Conservation (phyloP, 2,113 vertebrate species). For the Phrynosoma platyrhinos region DNA sequence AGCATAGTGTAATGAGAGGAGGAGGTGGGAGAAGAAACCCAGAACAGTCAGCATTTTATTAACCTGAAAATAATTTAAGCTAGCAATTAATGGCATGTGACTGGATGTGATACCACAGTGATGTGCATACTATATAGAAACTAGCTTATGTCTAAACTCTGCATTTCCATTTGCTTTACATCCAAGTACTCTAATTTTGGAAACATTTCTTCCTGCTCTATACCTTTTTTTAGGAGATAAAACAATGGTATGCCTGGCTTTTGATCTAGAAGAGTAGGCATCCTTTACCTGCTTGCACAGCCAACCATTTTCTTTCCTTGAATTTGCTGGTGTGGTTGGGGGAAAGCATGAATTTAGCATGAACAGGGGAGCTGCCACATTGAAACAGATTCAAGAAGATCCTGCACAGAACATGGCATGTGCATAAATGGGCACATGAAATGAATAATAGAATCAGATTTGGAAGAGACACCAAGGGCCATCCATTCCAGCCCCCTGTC, state of each 20-base stretch:
- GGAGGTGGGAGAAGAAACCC: slow-evolving; percentile 4
- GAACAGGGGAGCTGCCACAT: not conserved
- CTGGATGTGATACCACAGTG: slow-evolving; percentile 24
- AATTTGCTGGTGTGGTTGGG: not conserved
- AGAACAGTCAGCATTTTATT: slow-evolving; percentile 20
- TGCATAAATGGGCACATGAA: not conserved
- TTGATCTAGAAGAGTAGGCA: not conserved
- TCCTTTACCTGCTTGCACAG: not conserved
- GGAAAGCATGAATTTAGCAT: not conserved
- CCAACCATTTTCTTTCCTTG: not conserved
- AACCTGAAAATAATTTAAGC: slow-evolving; percentile 26
- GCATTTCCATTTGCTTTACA: slow-evolving; percentile 15
- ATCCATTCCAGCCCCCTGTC: too few species aligned
- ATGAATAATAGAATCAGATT: too few species aligned
- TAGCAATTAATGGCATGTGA: slow-evolving; percentile 22
- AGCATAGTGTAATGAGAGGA: slow-evolving; percentile 11
- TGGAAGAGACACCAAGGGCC: too few species aligned
- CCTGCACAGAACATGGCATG: not conserved
- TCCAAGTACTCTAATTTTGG: slow-evolving; percentile 5
- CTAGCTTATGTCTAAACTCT: slow-evolving; percentile 21
- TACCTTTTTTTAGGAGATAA: slow-evolving; percentile 28
- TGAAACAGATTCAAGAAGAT: not conserved
- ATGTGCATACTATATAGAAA: not conserved
- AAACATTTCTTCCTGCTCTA: not conserved
- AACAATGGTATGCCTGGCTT: not conserved